Evolutionary conservation across 2,113 vertebrate genomes (phyloP), one percentile per base, ranked within the genome.

Genomic region (Clarias batrachus): DNA sequence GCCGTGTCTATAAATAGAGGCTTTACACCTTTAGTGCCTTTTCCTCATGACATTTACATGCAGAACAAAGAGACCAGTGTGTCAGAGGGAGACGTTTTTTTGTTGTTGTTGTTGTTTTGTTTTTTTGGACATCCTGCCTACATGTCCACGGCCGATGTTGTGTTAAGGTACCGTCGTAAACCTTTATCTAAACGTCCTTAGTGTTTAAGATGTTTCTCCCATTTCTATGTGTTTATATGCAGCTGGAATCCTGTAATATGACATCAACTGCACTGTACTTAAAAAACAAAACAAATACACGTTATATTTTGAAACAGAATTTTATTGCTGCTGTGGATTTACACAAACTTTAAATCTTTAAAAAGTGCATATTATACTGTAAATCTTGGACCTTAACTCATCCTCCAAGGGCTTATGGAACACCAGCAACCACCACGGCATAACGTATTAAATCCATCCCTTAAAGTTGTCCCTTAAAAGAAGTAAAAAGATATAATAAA

Each of bases 261-360:
- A 68, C 27, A 68, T 68, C 4, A 68, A n/a, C n/a, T 66, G 11
- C n/a, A 13, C 16, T 33, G 27, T 17, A 65, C 25, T 12, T 60
- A 60, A 60, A 37, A 21, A 73, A 30, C 0, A 14, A 48, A 56
- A 77, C 27, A n/a, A 14, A 27, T 77, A 16, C 54, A 57, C 1
- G 1, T 19, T 57, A 27, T 19, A 30, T 30, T 57, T 78, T 59
- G n/a, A 57, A 79, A 77, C 12, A 11, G 54, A 19, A 30, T 10
- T 59, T 33, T 79, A 41, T 33, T 78, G 52, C 52, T 78, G 76
- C 54, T 78, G 25, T 57, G 57, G 54, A 57, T 56, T 78, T 78
- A 78, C 27, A 27, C 54, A 33, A 78, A 79, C 17, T 41, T 1
- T 12, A 74, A 48, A 10, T 9, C 70, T 23, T 21, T 19, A 41